phyloP scores from a whole-genome alignment of 2,797 vertebrate genomes.

The Ptychadena robeensis region DNA sequence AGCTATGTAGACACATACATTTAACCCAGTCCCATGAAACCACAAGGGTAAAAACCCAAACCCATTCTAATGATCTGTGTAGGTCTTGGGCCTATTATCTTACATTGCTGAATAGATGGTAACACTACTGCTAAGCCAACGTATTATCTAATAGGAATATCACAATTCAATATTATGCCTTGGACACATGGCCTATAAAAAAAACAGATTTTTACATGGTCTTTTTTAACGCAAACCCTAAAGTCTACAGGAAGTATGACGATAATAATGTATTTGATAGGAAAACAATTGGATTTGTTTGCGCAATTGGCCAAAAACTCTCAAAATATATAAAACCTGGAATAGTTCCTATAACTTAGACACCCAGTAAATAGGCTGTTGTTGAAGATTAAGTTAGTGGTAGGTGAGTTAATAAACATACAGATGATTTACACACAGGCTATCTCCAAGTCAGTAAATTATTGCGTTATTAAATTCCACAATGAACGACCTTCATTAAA shows the following conservation, averaged over 20 bases:
- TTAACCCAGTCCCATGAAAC: slow-evolving; percentile 1
- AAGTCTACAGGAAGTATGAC: too few species aligned
- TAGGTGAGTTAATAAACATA: neutral
- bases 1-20: slow-evolving; percentile 11
- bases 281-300: neutral
- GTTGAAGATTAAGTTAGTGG: neutral
- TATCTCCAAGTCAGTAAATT: neutral
- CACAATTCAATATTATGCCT: neutral
- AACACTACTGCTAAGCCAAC: neutral
- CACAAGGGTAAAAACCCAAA: too few species aligned
- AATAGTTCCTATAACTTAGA: neutral
- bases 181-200: neutral
- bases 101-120: neutral
- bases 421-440: neutral
- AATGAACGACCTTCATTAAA: neutral
- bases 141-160: neutral
- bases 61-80: neutral
- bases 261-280: neutral
- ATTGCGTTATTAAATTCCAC: neutral
- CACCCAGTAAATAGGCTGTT: neutral
- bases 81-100: neutral
- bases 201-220: neutral
- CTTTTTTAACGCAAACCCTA: neutral
- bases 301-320: neutral
- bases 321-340: neutral